Evolutionary conservation across 35 echinoderm and acorn worm species (phyloP), one percentile per base, ranked within the genome.

Genomic region (Strongylocentrotus purpuratus): DNA sequence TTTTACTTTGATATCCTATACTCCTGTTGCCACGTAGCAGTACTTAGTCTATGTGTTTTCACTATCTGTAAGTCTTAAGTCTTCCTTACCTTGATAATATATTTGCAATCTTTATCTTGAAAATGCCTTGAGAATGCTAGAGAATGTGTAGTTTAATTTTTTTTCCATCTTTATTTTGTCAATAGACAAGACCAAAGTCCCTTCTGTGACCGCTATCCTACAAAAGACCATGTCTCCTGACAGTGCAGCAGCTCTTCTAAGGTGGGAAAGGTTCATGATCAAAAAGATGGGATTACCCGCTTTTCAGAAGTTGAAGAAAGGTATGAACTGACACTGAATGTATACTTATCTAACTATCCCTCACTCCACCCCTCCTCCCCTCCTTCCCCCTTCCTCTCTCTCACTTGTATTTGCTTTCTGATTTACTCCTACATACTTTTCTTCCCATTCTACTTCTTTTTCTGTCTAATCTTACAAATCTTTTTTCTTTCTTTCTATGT

Each of bases 171-270:
- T 89, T 7, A 17, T 89, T 13, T 89, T 89, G 20, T 46, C 45
- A 18, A 35, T 46, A 89, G 87, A 46, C 5, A 89, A 89, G 32
- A 33, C 87, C 45, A 93, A 93, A 18, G 58, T 31, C 13, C 91
- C 45, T 25, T 93, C 91, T 31, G 91, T 93, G n/a, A 93, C 91
- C 4, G 48, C 10, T 47, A 93, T 93, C n/a, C 31, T 93, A 13
- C 91, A 93, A 32, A 47, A 93, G 91, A 93, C 91, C 4, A 93
- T 93, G 91, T 58, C 91, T 46, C 91, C 91, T 46, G 91, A 93
- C 46, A 93, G 91, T 93, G 91, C 91, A 47, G 41, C 58, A 33
- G 91, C 91, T 93, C 48, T 93, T 31, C 45, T 93, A 0, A 47
- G 91, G 25, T 93, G 91, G 91, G 91, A 93, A 33, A 48, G 17